Base-by-base conservation (phyloP, 35 echinoderm and acorn worm species). In the Ptychodera flava region DNA sequence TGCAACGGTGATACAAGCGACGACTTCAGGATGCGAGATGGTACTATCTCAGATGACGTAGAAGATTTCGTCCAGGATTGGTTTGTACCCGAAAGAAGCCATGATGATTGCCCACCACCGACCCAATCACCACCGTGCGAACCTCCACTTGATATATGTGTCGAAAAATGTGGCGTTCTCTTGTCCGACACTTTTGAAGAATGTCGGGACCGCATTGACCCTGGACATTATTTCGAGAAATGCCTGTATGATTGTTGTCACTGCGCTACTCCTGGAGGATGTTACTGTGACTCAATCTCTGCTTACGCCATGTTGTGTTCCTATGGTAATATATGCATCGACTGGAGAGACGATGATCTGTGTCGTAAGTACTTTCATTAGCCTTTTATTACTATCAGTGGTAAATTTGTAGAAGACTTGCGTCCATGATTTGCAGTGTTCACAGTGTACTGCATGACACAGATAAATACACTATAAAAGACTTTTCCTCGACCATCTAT, bases 281-380 rank as follows among this genome's bases (percentile, higher is more conserved):
- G 89, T 53, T 75, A 91, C 37, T 85, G 84, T 16, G 29, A 81
- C n/a, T 76, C 89, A 22, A 80, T 91, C 53, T 83, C 78, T 29
- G 38, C 89, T 1, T 91, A 91, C 35, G 79, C 84, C 16, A 79
- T 53, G 76, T 35, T 77, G 52, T 91, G 89, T 76, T 77, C 84
- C 0, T 10, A 33, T 31, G 31, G n/a, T 32, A 84, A 79, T n/a
- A 34, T 33, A 28, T 35, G n/a, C 16, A 35, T 91, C 14, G 52
- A 53, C 29, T 91, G 89, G 89, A 34, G 89, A 38, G 80, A 37
- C 1, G 27, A 28, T 30, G 78, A 86, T 28, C 28, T 81, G 28
- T 91, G 84, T 35, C 77, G 89, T 91, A 82, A 91, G 89, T 91
- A 34, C 32, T 28, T n/a, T n/a, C n/a, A n/a, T n/a, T n/a, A n/a